phyloP scores from a whole-genome alignment of 2,113 vertebrate species.

The Progne subis region DNA sequence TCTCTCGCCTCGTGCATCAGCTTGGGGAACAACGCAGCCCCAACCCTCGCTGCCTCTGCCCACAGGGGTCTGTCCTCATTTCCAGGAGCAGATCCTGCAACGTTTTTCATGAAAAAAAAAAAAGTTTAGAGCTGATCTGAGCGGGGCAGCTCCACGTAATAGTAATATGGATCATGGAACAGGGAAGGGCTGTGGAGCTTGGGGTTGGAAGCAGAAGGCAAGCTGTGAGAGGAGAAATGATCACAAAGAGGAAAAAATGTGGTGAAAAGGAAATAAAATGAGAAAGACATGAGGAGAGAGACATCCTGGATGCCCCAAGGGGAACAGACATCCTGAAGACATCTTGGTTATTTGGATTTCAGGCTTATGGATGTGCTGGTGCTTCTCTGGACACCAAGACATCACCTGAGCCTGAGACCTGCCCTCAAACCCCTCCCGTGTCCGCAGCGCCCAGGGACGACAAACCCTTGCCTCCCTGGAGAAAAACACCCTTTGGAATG shows the following conservation, averaged over 20 bases:
- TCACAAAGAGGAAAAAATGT: not conserved
- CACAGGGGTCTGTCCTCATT: not conserved
- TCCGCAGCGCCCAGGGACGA: fast-evolving
- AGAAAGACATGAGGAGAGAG: not conserved
- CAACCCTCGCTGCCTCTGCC: not conserved
- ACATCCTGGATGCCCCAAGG: fast-evolving
- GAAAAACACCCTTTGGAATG: too few species aligned
- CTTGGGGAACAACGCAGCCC: not conserved
- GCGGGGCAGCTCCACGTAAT: fast-evolving
- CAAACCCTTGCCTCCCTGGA: fast-evolving
- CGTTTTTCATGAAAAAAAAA: fast-evolving
- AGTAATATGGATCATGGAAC: fast-evolving
- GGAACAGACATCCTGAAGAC: fast-evolving
- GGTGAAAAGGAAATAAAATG: not conserved
- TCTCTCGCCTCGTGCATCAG: not conserved
- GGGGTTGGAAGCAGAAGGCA: fast-evolving
- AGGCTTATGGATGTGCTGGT: fast-evolving
- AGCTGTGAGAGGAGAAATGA: not conserved
- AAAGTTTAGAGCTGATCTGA: not conserved
- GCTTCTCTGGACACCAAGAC: not conserved
- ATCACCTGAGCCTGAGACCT: not conserved
- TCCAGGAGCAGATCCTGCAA: not conserved
- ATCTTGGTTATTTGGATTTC: not conserved
- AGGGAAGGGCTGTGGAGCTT: not conserved
- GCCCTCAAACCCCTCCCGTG: not conserved